Evolutionary conservation across 2,888 invertebrate species (phyloP), one percentile per base, ranked within the genome.

Genomic region (Eupithecia tripunctaria): DNA sequence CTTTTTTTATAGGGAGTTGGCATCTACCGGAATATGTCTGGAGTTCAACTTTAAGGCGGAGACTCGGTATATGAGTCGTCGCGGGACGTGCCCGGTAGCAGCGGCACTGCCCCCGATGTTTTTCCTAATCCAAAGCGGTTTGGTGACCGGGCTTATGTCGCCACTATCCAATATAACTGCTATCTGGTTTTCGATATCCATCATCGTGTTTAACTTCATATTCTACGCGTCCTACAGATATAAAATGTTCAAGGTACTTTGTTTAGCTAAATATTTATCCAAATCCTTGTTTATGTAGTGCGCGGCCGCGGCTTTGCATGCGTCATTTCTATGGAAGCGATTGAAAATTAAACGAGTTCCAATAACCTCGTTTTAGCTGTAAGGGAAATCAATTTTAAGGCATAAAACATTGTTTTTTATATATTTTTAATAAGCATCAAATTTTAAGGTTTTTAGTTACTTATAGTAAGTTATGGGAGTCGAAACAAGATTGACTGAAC

Each of bases 1-100:
- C 8, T 21, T 64, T 64, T 38, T 74, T 63, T 7, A 71, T 76
- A 95, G 94, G 85, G 94, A 94, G 78, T 81, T 95, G 75, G 92
- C 90, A 65, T 90, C 93, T 56, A 94, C 92, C 56, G 93, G 89
- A 60, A 75, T 91, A 8, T 93, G 92, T 84, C 85, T 92, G 81
- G 91, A 89, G 75, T 94, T 94, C 86, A 91, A 89, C 79, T 85
- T 86, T 14, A 89, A 87, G 14, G 88, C 88, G 59, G 95, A 94
- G 80, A 84, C 80, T 51, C 86, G 85, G 69, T 94, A 88, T 80
- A 83, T 85, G 51, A 85, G 88, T 18, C 89, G 94, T 27, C 82
- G 78, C 21, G 91, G 91, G 75, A 88, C 88, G 36, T 89, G 89
- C 74, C 94, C 93, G 2, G 81, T 92, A 68, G 88, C 91, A 10